phyloP scores from a whole-genome alignment of 1,140 invertebrate genomes.

The Venustaconcha ellipsiformis region DNA sequence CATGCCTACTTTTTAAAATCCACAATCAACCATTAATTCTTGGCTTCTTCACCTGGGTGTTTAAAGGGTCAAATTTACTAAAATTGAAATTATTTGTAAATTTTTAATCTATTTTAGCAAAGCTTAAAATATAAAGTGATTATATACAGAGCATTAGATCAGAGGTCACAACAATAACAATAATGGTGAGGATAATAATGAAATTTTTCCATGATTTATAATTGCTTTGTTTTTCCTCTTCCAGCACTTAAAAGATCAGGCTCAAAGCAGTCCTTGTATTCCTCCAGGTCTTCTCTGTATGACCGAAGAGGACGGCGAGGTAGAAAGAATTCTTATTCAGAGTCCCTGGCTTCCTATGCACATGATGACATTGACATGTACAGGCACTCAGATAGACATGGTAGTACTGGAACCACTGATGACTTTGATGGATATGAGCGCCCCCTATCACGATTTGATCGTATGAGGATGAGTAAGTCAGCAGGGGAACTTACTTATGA shows the following conservation, averaged over 20 bases:
- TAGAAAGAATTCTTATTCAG: slow-evolving; percentile 46
- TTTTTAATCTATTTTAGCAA: no score
- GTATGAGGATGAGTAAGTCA: slow-evolving; percentile 45
- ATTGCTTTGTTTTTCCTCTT: slow-evolving; percentile 9
- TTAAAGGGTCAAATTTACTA: no score
- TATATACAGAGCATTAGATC: no score
- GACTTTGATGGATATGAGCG: slow-evolving; percentile 44
- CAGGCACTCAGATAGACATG: slow-evolving; percentile 22
- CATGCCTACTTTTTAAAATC: no score
- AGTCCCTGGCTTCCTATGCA: slow-evolving; percentile 44
- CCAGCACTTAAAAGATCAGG: slow-evolving; percentile 49
- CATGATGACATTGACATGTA: slow-evolving; percentile 55
- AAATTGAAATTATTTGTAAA: no score
- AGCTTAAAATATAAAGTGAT: no score
- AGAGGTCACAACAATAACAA: no score
- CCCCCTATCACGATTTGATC: slow-evolving; percentile 39
- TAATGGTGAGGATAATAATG: no score
- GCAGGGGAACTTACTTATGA: slow-evolving; percentile 48
- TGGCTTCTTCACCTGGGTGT: no score
- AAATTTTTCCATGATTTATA: no score
- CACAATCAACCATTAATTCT: no score
- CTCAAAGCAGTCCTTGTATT: slow-evolving; percentile 57
- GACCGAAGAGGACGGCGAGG: slow-evolving; percentile 41
- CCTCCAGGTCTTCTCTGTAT: slow-evolving; percentile 61
- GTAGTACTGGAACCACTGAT: slow-evolving; percentile 28